Conservation (phyloP, 2,888 invertebrate species). For the Caenorhabditis becei region DNA sequence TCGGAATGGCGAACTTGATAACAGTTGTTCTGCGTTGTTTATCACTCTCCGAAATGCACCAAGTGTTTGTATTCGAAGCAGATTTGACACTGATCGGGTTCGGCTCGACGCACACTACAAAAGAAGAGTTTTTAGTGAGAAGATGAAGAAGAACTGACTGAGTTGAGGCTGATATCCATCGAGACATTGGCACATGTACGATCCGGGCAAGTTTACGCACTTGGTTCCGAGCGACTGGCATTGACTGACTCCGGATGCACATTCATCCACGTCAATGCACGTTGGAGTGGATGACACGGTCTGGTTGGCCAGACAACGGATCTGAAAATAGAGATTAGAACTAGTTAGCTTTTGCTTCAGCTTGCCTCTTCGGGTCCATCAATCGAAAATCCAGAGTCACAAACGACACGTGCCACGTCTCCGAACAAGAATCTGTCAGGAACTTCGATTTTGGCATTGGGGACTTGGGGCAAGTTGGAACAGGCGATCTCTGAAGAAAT, state of each 20-base stretch:
- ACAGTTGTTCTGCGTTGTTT: slow-evolving; percentile 19
- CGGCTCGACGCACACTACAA: slow-evolving; percentile 58
- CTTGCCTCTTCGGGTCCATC: slow-evolving; percentile 76
- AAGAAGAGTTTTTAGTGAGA: background rate
- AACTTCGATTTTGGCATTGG: slow-evolving; percentile 73
- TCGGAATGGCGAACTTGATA: slow-evolving; percentile 65
- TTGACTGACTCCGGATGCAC: slow-evolving; percentile 73
- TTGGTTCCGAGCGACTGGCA: slow-evolving; percentile 71
- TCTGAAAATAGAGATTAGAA: slow-evolving; percentile 43
- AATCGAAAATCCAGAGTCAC: slow-evolving; percentile 75
- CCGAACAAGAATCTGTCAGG: slow-evolving; percentile 74
- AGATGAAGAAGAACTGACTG: slow-evolving; percentile 65
- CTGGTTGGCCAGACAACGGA: slow-evolving; percentile 80
- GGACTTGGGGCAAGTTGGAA: slow-evolving; percentile 74
- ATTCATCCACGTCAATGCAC: slow-evolving; percentile 81
- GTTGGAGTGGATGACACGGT: slow-evolving; percentile 76
- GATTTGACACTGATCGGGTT: slow-evolving; percentile 21
- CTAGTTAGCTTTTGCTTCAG: background rate
- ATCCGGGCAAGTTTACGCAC: slow-evolving; percentile 80
- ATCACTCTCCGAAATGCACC: slow-evolving; percentile 14
- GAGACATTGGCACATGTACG: slow-evolving; percentile 80
- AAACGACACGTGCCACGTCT: slow-evolving; percentile 77
- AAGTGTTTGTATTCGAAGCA: slow-evolving; percentile 14
- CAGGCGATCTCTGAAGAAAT: slow-evolving; percentile 76
- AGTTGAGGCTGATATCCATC: slow-evolving; percentile 79